phyloP scores from a whole-genome alignment of 2,113 vertebrate genomes.

The Chitala chitala region DNA sequence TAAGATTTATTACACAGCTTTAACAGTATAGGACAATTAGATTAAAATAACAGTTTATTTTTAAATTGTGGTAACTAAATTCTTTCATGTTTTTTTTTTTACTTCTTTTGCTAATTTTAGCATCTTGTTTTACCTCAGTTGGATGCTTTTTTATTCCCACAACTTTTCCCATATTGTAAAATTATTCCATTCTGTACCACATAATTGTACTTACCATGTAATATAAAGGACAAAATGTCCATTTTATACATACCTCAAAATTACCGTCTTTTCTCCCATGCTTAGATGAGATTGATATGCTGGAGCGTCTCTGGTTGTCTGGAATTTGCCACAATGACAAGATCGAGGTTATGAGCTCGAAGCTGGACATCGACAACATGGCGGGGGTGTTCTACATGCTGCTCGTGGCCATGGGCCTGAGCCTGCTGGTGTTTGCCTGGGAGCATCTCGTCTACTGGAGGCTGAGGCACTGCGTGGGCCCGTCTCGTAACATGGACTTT shows the following conservation, averaged over 20 bases:
- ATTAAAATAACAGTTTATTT: too few relatives aligned
- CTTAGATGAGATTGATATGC: constrained; percentile 68
- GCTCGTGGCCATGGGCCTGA: constrained; percentile 83
- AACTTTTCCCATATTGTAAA: neutral
- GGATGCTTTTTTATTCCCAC: neutral
- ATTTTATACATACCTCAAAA: neutral
- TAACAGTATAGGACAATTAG: too few relatives aligned
- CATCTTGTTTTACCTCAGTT: neutral
- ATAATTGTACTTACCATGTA: neutral
- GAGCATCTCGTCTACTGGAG: constrained; percentile 86
- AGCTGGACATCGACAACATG: constrained; percentile 89
- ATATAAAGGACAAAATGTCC: neutral
- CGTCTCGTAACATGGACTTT: constrained; percentile 74
- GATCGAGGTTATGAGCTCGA: constrained; percentile 84
- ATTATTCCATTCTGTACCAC: neutral
- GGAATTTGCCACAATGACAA: constrained; percentile 74
- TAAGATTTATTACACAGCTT: too few relatives aligned
- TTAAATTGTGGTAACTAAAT: too few relatives aligned
- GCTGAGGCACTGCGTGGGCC: constrained; percentile 72
- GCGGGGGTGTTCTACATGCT: constrained; percentile 87
- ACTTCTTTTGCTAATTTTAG: too few relatives aligned
- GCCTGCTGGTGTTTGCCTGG: constrained; percentile 81
- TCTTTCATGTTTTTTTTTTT: too few relatives aligned
- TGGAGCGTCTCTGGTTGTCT: constrained; percentile 66
- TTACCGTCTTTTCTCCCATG: neutral